Conservation (phyloP, 2,113 vertebrate species). For the Prunella fulvescens region DNA sequence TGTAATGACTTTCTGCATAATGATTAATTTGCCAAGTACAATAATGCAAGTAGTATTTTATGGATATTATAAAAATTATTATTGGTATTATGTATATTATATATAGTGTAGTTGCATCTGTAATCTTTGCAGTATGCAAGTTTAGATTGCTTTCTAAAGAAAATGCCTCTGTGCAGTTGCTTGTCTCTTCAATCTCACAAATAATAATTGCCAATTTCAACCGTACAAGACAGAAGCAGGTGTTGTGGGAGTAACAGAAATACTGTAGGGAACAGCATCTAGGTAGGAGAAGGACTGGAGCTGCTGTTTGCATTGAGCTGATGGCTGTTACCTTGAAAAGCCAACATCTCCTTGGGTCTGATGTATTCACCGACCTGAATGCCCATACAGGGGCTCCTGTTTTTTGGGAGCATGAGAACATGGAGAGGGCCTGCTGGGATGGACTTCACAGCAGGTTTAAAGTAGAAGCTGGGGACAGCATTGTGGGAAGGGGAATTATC, state of each 20-base stretch:
- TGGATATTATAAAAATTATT: background rate
- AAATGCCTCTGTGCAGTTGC: background rate
- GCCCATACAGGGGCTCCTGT: fast-evolving
- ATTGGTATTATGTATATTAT: background rate
- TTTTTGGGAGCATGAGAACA: background rate
- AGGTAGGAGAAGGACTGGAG: background rate
- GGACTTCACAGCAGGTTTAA: background rate
- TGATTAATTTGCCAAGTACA: background rate
- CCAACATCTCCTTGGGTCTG: background rate
- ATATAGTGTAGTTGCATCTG: background rate
- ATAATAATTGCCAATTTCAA: background rate
- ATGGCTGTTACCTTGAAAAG: background rate
- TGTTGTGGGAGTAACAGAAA: background rate
- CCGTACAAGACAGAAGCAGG: background rate
- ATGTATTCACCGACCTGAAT: background rate
- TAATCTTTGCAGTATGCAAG: background rate
- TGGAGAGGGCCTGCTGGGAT: background rate
- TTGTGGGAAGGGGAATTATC: background rate
- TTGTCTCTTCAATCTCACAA: background rate
- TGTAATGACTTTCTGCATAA: background rate
- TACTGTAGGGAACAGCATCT: background rate
- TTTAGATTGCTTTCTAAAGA: background rate
- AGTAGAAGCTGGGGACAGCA: background rate
- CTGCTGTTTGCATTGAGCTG: background rate
- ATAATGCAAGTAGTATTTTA: background rate